These are phyloP conservation scores for Chaetogeoica ovagalla DNA, from an alignment of 2,888 invertebrate genomes.

Conservation along the genomic window DNA sequence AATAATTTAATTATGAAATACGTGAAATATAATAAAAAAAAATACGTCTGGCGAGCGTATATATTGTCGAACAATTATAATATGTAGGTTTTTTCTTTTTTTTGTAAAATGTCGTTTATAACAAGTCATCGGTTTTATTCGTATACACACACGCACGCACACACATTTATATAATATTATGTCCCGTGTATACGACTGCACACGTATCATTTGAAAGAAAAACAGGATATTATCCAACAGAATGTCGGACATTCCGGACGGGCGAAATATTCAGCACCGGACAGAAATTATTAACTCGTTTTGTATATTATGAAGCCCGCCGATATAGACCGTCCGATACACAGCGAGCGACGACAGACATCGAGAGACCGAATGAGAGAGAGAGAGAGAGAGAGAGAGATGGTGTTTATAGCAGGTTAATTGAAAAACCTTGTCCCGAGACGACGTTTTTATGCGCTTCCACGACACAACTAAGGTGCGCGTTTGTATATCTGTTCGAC, in stretches of 20 bases:
- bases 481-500: conserved; percentile 21
- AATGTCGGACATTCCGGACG: conserved; percentile 45
- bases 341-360: too few relatives aligned
- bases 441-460: conserved; percentile 48
- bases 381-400: conserved; percentile 3
- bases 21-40: neutral
- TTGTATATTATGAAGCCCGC: conserved; percentile 38
- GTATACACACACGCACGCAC: neutral
- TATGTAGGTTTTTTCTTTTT: neutral
- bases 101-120: neutral
- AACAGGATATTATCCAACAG: conserved; percentile 38
- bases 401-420: conserved; percentile 50
- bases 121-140: too few relatives aligned
- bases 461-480: conserved; percentile 31
- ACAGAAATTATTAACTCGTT: conserved; percentile 49
- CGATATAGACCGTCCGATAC: conserved; percentile 10
- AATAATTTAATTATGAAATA: too few relatives aligned
- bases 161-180: neutral
- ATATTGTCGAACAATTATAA: neutral
- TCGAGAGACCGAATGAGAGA: too few relatives aligned
- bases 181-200: neutral
- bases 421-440: conserved; percentile 52
- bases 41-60: neutral
- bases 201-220: conserved; percentile 32
- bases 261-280: conserved; percentile 52